Evolutionary conservation across 2,113 vertebrate genomes (phyloP).

Genomic region (Amazona vittata): DNA sequence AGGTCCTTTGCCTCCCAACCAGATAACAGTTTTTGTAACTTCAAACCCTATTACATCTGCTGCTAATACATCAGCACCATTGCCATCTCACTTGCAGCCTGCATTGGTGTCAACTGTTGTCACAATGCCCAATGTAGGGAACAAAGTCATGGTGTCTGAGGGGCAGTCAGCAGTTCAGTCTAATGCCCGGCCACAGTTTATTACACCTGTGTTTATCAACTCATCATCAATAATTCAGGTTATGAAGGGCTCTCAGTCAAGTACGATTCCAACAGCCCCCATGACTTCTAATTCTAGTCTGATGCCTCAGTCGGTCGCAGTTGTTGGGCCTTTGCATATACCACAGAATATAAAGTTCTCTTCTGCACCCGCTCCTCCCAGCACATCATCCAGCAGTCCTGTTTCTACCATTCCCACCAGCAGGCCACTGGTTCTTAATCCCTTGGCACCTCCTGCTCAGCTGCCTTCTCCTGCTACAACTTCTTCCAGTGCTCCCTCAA

Average conservation of each 20-base stretch:
- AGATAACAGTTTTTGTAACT: conserved; percentile 95
- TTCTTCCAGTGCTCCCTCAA: conserved; percentile 61
- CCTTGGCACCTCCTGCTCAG: conserved; percentile 77
- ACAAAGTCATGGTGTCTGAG: conserved; percentile 86
- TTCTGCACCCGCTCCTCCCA: conserved; percentile 73
- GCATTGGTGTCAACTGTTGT: conserved; percentile 87
- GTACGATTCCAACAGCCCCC: conserved; percentile 75
- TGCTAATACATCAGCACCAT: conserved; percentile 77
- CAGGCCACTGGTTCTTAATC: conserved; percentile 77
- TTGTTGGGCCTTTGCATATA: conserved; percentile 89
- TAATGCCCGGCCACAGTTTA: conserved; percentile 84
- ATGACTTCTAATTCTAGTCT: conserved; percentile 76
- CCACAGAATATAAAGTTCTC: conserved; percentile 90
- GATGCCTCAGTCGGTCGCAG: conserved; percentile 80
- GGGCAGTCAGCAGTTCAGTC: conserved; percentile 76
- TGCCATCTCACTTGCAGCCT: conserved; percentile 83
- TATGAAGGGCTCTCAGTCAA: conserved; percentile 88
- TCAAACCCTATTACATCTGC: conserved; percentile 90
- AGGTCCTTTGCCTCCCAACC: conserved; percentile 81
- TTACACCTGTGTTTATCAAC: conserved; percentile 93
- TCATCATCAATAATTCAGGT: conserved; percentile 91
- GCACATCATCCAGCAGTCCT: conserved; percentile 69
- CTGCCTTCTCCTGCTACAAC: conserved; percentile 75
- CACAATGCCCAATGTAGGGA: conserved; percentile 85
- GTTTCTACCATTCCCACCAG: conserved; percentile 71